Base-by-base conservation (phyloP, 2,797 vertebrate species). In the Epinephelus awoara region DNA sequence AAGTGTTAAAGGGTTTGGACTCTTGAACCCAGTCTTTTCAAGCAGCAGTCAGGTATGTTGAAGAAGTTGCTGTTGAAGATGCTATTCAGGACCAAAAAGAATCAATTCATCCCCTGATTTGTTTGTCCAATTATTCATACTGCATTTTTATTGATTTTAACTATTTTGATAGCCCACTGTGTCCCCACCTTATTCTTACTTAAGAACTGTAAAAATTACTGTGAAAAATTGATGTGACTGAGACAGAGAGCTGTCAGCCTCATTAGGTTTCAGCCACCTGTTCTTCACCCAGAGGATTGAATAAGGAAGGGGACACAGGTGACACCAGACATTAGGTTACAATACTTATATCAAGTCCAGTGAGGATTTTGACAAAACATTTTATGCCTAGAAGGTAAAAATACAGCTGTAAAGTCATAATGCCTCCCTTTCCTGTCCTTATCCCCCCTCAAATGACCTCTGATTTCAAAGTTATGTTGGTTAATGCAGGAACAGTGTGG, bases 181-280 rank as follows among this genome's bases (percentile, higher is more conserved):
- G 34, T 34, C 7, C 8, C 34, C 9, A 42, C 9, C 40, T 11
- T 42, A 42, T 12, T 49, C 17, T 18, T 6, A 19, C 47, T 7
- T 49, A 49, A 42, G 11, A 42, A 42, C 40, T 42, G 38, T 66
- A 17, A 67, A 72, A 54, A 49, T n/a, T 15, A 42, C 21, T 56
- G 23, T 0, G 4, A 42, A 59, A 21, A 29, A 51, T 2, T 2
- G 6, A 46, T 19, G n/a, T 25, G 72, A 62, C 46, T 17, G 65
- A 75, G 47, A 62, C 51, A 38, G 34, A 56, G 27, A 65, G 34
- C 18, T 21, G 64, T 38, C 21, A 6, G 56, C 70, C 18, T 73
- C 61, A 25, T 82, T 61, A 14, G 11, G 14, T 70, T 67, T 85
- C 14, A 17, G 67, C 57, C 73, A 76, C 71, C 83, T 80, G 79